These are phyloP conservation scores for Nautilus pompilius DNA, from an alignment of 1,140 invertebrate species.

Conservation along the genomic window DNA sequence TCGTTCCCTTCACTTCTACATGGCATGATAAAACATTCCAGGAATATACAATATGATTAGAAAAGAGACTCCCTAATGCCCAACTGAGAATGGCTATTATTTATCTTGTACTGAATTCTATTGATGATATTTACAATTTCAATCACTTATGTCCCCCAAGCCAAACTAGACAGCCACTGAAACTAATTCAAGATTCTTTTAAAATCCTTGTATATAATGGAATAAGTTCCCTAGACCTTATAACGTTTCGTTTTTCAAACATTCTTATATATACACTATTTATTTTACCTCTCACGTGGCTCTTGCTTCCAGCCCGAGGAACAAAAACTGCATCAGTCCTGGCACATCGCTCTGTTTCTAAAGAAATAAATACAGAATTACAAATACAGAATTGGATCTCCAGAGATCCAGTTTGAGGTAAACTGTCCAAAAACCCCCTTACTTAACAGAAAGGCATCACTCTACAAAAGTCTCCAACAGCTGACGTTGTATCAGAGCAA, in stretches of 20 bases:
- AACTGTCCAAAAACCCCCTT: too few species aligned
- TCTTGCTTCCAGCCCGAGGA: constrained; percentile 65
- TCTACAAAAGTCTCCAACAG: too few species aligned
- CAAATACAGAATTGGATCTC: too few species aligned
- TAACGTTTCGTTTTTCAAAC: not conserved
- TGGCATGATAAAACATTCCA: too few species aligned
- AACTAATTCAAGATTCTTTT: not conserved
- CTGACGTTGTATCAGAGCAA: too few species aligned
- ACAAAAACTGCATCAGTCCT: constrained; percentile 66
- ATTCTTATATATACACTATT: constrained; percentile 10
- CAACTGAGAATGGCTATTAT: too few species aligned
- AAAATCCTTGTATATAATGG: not conserved
- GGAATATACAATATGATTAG: too few species aligned
- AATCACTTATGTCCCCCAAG: not conserved
- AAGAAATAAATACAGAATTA: too few species aligned
- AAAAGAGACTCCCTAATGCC: too few species aligned
- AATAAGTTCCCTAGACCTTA: not conserved
- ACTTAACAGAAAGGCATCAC: too few species aligned
- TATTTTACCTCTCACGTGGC: constrained; percentile 67
- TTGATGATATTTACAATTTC: not conserved
- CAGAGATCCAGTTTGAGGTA: too few species aligned
- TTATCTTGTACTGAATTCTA: not conserved
- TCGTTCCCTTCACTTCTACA: too few species aligned
- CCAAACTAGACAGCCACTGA: not conserved
- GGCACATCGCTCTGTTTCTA: constrained; percentile 58